Evolutionary conservation across 2,888 invertebrate genomes (phyloP), one percentile per base, ranked within the genome.

Genomic region (Drosophila testacea): DNA sequence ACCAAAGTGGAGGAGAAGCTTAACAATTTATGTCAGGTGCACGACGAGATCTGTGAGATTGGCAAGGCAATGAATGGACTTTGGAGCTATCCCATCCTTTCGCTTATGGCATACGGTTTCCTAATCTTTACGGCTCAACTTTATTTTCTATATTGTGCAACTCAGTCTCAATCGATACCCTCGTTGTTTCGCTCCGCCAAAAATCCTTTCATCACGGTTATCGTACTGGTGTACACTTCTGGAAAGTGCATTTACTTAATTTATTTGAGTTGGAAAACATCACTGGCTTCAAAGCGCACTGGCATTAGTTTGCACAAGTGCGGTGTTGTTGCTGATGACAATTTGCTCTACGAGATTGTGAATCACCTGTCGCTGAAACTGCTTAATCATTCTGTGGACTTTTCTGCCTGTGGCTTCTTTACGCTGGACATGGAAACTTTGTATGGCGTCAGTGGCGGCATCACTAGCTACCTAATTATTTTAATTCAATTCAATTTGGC

Each of bases 391-490:
- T 89, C 91, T 0, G 89, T 92, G 4, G 91, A 92, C 69, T 92
- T 93, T 73, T 91, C 92, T 0, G 93, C 93, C n/a, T 92, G 92
- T 66, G 93, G 93, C 10, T 93, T 93, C 67, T 93, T 93, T 48
- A 91, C 92, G 2, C 69, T 93, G 60, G 92, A 93, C 67, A 93
- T 93, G 93, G 92, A 92, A 66, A 93, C 93, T 1, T 71, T 93
- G 16, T 93, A 92, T 71, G 92, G 92, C 6, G 92, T 92, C 73
- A 89, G 80, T 63, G 93, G 93, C 9, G 93, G 92, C 11, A 93
- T 93, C 52, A 92, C 93, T 0, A 92, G 92, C 61, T 93, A 93
- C 51, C 77, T 93, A 0, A 93, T 93, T 32, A 93, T 93, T 46
- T 82, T 93, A 30, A 93, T 93, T 60, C 93, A 93, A 81, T 93